phyloP scores from a whole-genome alignment of 2,797 vertebrate genomes.

The Miichthys miiuy region DNA sequence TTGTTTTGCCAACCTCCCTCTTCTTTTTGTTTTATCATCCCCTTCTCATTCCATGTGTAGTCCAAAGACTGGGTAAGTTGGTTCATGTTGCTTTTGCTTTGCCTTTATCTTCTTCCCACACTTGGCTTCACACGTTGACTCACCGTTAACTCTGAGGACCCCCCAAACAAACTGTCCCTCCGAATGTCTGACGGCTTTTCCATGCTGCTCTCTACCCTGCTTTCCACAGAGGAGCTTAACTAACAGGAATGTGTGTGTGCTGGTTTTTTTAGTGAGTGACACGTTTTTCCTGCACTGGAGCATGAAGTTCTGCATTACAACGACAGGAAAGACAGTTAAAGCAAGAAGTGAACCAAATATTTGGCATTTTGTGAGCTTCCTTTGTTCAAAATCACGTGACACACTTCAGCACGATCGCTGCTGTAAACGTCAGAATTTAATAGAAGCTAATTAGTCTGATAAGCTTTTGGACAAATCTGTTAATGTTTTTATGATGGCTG shows the following conservation, averaged over 20 bases:
- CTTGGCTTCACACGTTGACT: conserved; percentile 55
- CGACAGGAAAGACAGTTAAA: not conserved
- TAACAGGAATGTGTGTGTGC: conserved; percentile 77
- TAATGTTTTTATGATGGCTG: not conserved
- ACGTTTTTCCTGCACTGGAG: conserved; percentile 47
- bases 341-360: not conserved
- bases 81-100: conserved; percentile 76
- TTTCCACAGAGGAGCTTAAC: conserved; percentile 70
- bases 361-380: not conserved
- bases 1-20: conserved; percentile 70
- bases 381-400: not conserved
- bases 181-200: conserved; percentile 65
- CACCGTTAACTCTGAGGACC: conserved; percentile 54
- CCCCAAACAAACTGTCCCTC: conserved; percentile 57
- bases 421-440: not conserved
- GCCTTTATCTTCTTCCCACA: conserved; percentile 44
- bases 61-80: conserved; percentile 92
- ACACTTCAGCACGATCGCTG: not conserved
- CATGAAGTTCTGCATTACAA: conserved; percentile 52
- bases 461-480: conserved; percentile 1
- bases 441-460: not conserved
- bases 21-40: conserved; percentile 70
- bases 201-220: conserved; percentile 65
- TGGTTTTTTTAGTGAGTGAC: conserved; percentile 51
- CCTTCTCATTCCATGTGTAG: conserved; percentile 85